phyloP scores from a whole-genome alignment of 1,140 invertebrate genomes.

The Caenorhabditis tropicalis region DNA sequence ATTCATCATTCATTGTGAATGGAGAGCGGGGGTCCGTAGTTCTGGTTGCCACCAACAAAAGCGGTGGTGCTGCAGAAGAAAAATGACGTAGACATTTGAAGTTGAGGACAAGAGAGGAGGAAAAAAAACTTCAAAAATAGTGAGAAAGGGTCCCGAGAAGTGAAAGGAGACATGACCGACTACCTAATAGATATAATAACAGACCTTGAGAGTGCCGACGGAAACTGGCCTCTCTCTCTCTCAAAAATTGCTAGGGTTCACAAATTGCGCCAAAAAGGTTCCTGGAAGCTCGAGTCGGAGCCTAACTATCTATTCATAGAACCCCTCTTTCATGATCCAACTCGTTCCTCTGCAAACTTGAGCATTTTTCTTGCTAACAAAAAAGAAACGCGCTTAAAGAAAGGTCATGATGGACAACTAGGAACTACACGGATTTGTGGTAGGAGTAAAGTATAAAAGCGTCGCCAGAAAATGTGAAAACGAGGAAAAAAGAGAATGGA shows the following conservation, averaged over 20 bases:
- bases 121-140: background rate
- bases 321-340: background rate
- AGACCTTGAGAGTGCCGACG: background rate
- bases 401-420: background rate
- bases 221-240: background rate
- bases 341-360: background rate
- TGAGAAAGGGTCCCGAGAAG: background rate
- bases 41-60: constrained; percentile 43
- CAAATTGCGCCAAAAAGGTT: constrained; percentile 24
- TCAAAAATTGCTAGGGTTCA: background rate
- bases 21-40: background rate
- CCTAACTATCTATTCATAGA: constrained; percentile 37
- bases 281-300: background rate
- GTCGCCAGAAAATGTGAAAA: background rate
- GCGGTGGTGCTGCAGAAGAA: background rate
- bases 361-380: background rate
- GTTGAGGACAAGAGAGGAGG: background rate
- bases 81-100: constrained; percentile 18
- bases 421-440: background rate
- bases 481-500: background rate
- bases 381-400: background rate
- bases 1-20: constrained; percentile 42
- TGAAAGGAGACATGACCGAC: background rate
- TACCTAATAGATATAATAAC: constrained; percentile 33
- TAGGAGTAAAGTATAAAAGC: constrained; percentile 18